phyloP scores from a whole-genome alignment of 1,140 invertebrate genomes.

The Tetragnatha versicolor region DNA sequence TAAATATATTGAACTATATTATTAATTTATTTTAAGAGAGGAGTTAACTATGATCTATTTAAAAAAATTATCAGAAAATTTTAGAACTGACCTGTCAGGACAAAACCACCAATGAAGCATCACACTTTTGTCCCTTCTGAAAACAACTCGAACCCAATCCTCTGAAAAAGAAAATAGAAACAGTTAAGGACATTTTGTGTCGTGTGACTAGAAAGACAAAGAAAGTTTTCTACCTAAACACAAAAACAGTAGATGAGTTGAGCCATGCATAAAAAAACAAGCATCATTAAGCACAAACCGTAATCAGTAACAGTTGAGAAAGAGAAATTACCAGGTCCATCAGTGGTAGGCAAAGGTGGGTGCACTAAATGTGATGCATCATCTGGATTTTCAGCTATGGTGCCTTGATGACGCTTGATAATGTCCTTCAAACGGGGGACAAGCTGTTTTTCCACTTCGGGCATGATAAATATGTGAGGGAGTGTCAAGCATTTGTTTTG shows the following conservation, averaged over 20 bases:
- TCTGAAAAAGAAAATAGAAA: constrained; percentile 68
- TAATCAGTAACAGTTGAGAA: not conserved
- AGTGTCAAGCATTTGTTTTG: constrained; percentile 80
- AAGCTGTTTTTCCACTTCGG: constrained; percentile 83
- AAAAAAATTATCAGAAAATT: not conserved
- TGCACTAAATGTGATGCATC: constrained; percentile 92
- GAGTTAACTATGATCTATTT: not conserved
- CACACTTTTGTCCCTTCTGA: constrained; percentile 81
- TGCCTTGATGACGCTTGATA: constrained; percentile 84
- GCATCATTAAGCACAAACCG: not conserved
- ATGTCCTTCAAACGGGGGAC: constrained; percentile 86
- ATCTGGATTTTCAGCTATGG: constrained; percentile 79
- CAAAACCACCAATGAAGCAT: constrained; percentile 87
- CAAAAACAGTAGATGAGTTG: not conserved
- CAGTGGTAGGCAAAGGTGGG: constrained; percentile 67
- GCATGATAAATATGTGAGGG: constrained; percentile 81
- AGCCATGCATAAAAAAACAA: not conserved
- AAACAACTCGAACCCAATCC: constrained; percentile 87
- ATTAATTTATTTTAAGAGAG: not conserved
- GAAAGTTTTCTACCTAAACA: not conserved
- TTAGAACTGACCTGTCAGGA: constrained; percentile 63
- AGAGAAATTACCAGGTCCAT: constrained; percentile 64
- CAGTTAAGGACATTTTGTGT: not conserved
- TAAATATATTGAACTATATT: too few species aligned
- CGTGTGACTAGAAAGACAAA: not conserved